Evolutionary conservation across 2,113 vertebrate species (phyloP).

Genomic region (Corythaixoides concolor): DNA sequence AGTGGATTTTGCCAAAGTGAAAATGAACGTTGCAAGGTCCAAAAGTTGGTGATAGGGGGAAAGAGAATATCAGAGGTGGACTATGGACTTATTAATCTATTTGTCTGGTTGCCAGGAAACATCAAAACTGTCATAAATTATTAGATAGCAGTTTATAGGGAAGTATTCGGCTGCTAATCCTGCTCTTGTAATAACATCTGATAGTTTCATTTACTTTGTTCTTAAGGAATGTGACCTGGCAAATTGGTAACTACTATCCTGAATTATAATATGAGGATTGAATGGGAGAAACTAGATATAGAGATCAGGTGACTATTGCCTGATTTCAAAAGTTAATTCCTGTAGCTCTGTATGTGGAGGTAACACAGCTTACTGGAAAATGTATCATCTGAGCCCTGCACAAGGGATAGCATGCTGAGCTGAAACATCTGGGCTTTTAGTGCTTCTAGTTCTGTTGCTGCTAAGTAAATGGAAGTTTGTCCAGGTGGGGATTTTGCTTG

Average conservation of each 20-base stretch:
- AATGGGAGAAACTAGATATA: background rate
- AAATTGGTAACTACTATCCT: background rate
- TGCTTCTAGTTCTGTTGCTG: background rate
- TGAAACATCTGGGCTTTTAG: background rate
- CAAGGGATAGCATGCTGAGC: rapidly evolving
- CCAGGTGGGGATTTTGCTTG: background rate
- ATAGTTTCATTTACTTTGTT: slow-evolving; percentile 49
- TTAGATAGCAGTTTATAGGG: background rate
- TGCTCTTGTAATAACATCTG: background rate
- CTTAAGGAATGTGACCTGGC: background rate
- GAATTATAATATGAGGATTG: background rate
- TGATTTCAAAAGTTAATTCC: background rate
- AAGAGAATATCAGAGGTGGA: background rate
- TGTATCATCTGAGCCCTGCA: background rate
- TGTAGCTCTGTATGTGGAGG: background rate
- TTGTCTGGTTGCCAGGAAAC: slow-evolving; percentile 35
- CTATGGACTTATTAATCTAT: slow-evolving; percentile 46
- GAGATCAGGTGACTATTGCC: background rate
- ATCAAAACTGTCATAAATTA: slow-evolving; percentile 24
- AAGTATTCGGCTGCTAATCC: slow-evolving; percentile 52
- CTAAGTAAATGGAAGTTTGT: background rate
- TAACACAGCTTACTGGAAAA: background rate
- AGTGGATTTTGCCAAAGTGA: background rate
- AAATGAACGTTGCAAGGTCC: slow-evolving; percentile 33
- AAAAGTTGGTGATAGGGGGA: slow-evolving; percentile 11